These are phyloP conservation scores for Beris morrisii DNA, from an alignment of 2,888 invertebrate genomes.

Conservation along the genomic window DNA sequence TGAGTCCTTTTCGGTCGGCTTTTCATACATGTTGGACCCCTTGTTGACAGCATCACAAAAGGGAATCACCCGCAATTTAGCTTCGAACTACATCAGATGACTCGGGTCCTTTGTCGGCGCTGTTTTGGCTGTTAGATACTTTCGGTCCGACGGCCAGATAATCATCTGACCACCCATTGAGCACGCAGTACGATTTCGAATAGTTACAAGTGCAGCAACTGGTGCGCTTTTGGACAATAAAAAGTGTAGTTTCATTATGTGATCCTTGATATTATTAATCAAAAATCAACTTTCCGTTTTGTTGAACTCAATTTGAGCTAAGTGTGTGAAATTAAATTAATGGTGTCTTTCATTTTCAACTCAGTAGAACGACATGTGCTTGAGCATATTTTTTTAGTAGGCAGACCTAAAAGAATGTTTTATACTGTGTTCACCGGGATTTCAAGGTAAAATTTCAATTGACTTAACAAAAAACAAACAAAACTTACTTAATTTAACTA, in stretches of 20 bases:
- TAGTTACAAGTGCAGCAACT: conserved; percentile 24
- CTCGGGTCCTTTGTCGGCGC: conserved; percentile 23
- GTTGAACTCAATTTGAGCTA: no score
- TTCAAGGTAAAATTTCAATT: no score
- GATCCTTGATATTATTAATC: no score
- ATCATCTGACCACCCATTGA: conserved; percentile 28
- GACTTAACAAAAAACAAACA: no score
- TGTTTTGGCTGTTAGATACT: not conserved
- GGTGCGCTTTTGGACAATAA: conserved; percentile 15
- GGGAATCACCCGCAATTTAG: conserved; percentile 35
- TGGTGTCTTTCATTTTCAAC: no score
- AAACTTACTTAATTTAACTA: no score
- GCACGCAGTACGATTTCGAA: conserved; percentile 12
- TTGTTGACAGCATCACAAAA: conserved; percentile 36
- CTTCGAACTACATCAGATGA: conserved; percentile 32
- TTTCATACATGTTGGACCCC: conserved; percentile 17
- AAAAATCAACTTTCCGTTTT: no score
- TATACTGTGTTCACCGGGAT: no score
- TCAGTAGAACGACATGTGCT: no score
- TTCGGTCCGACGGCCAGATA: conserved; percentile 7
- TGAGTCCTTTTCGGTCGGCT: conserved; percentile 3
- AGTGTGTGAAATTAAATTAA: no score
- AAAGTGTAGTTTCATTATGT: not conserved
- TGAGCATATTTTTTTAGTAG: no score
- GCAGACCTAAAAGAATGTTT: no score